Evolutionary conservation across 2,888 invertebrate genomes (phyloP).

Genomic region (Chrysopilus asiliformis): DNA sequence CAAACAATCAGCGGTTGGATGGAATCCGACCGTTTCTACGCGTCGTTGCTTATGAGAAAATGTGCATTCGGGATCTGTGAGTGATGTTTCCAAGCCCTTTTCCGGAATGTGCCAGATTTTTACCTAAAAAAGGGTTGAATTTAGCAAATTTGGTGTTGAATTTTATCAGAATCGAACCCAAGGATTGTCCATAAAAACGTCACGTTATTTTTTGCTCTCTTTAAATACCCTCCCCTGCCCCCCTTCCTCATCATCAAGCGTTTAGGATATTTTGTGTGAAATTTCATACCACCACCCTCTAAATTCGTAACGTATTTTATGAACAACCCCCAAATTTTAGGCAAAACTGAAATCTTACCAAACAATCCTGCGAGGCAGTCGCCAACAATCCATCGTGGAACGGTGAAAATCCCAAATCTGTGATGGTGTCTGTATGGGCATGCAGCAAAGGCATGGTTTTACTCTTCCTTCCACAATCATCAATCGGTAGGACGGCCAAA

Average conservation of each 20-base stretch:
- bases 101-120: conserved; percentile 86
- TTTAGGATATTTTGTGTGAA: no score
- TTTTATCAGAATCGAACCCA: no score
- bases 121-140: conserved; percentile 48
- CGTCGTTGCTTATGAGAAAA: conserved; percentile 71
- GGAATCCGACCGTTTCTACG: conserved; percentile 82
- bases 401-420: conserved; percentile 90
- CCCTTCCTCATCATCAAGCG: no score
- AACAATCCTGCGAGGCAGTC: conserved; percentile 79
- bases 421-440: conserved; percentile 80
- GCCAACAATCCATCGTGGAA: conserved; percentile 86
- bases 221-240: no score
- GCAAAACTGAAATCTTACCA: conserved; percentile 39
- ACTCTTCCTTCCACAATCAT: conserved; percentile 78
- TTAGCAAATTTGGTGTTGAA: no score
- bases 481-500: conserved; percentile 75
- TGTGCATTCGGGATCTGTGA: conserved; percentile 65
- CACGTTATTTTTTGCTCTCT: no score
- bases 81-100: conserved; percentile 59
- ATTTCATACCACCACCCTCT: no score
- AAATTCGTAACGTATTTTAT: no score
- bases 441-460: conserved; percentile 77
- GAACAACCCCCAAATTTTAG: no score
- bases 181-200: no score
- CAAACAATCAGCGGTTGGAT: conserved; percentile 82